Evolutionary conservation across 2,113 vertebrate species (phyloP).

Genomic region (Gambusia holbrooki): DNA sequence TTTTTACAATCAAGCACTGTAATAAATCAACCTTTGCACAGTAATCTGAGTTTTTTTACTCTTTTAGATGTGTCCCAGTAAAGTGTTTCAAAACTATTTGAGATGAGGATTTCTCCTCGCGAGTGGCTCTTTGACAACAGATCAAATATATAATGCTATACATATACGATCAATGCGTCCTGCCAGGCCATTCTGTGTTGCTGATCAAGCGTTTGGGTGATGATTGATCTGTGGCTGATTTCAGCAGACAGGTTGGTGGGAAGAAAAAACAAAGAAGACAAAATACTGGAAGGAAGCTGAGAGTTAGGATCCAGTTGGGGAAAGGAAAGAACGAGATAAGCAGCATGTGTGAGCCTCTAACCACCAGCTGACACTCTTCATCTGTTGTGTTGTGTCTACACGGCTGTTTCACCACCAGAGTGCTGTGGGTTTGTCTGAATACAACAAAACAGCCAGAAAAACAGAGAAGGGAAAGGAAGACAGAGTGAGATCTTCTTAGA

Average conservation of each 20-base stretch:
- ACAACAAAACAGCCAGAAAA: slow-evolving; percentile 69
- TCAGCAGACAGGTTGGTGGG: slow-evolving; percentile 37
- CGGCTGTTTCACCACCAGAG: slow-evolving; percentile 69
- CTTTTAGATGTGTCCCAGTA: too few species aligned
- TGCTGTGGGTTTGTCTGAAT: slow-evolving; percentile 74
- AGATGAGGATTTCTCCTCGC: slow-evolving; percentile 28
- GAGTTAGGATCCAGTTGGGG: slow-evolving; percentile 29
- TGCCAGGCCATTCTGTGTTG: slow-evolving; percentile 22
- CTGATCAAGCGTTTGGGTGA: slow-evolving; percentile 54
- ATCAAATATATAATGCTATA: slow-evolving; percentile 15
- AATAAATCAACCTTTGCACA: too few species aligned
- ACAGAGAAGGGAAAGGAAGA: slow-evolving; percentile 34
- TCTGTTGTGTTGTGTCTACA: slow-evolving; percentile 76
- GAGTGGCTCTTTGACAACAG: slow-evolving; percentile 25
- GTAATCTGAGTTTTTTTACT: too few species aligned
- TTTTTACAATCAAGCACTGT: too few species aligned
- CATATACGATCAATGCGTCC: slow-evolving; percentile 24
- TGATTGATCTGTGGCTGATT: slow-evolving; percentile 60
- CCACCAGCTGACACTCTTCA: slow-evolving; percentile 77
- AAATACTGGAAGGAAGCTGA: slow-evolving; percentile 45
- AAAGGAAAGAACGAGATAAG: slow-evolving; percentile 60
- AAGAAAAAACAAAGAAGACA: slow-evolving; percentile 32
- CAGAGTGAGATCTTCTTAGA: slow-evolving; percentile 67
- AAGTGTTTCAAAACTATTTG: slow-evolving; percentile 27
- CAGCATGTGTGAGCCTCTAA: slow-evolving; percentile 72